These are phyloP conservation scores for Sinosuthora webbiana DNA, from an alignment of 2,113 vertebrate genomes.

Conservation along the genomic window DNA sequence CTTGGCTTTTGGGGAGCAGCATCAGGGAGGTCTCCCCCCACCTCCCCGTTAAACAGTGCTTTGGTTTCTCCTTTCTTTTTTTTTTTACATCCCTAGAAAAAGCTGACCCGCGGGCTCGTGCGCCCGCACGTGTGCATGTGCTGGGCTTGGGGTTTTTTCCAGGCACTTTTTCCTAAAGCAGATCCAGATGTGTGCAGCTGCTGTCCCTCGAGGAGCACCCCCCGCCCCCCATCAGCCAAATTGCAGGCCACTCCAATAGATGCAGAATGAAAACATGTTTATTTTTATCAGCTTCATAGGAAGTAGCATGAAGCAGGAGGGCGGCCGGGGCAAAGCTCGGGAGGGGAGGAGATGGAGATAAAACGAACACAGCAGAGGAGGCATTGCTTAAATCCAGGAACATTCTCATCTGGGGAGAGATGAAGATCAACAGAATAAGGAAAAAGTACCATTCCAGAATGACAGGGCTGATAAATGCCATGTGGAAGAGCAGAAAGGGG, in stretches of 20 bases:
- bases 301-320: neutral
- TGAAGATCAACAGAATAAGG: neutral
- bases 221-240: neutral
- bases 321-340: neutral
- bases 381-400: neutral
- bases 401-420: slow-evolving; percentile 6
- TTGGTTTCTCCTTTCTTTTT: neutral
- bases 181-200: slow-evolving; percentile 63
- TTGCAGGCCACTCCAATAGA: neutral
- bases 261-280: slow-evolving; percentile 22
- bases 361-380: neutral
- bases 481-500: neutral
- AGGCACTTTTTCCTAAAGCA: slow-evolving; percentile 3
- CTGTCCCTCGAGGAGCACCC: neutral
- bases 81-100: neutral
- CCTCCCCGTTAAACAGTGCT: neutral
- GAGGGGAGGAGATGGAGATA: neutral
- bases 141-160: neutral
- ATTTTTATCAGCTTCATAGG: slow-evolving; percentile 51
- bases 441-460: neutral
- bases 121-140: accelerated
- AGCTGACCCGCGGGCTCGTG: accelerated
- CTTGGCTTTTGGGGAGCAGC: slow-evolving; percentile 40
- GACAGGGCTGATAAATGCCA: neutral
- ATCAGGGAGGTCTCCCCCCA: neutral